Conservation (phyloP, 2,888 invertebrate species). For the Aspidiotus destructor region DNA sequence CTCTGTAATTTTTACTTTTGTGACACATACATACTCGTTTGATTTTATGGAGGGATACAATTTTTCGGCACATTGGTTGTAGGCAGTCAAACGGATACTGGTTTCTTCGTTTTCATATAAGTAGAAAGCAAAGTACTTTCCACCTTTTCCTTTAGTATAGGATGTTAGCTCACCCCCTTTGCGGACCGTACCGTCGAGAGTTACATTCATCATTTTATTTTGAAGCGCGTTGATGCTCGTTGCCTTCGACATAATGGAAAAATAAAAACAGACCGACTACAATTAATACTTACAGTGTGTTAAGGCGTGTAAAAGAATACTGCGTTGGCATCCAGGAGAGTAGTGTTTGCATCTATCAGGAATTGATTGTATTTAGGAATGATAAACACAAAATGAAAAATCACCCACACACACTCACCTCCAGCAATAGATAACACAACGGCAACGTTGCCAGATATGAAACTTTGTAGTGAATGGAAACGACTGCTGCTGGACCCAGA, state of each 20-base stretch:
- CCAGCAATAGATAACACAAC: too few species aligned
- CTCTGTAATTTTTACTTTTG: background rate
- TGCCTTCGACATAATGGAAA: constrained; percentile 5
- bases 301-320: too few species aligned
- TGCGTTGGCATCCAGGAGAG: too few species aligned
- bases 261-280: too few species aligned
- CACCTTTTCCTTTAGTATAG: background rate
- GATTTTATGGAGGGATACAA: background rate
- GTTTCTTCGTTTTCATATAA: background rate
- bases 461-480: too few species aligned
- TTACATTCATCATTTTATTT: background rate
- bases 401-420: too few species aligned
- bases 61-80: background rate
- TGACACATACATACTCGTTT: background rate
- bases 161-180: background rate
- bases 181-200: background rate
- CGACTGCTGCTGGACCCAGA: too few species aligned
- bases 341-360: too few species aligned
- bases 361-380: too few species aligned
- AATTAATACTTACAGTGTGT: too few species aligned
- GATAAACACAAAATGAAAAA: too few species aligned
- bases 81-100: background rate
- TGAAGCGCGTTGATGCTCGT: background rate
- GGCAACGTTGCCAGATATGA: too few species aligned
- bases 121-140: background rate